These are phyloP conservation scores for Archaeoteleia sp. DNA, from an alignment of 2,888 invertebrate species.

Conservation along the genomic window DNA sequence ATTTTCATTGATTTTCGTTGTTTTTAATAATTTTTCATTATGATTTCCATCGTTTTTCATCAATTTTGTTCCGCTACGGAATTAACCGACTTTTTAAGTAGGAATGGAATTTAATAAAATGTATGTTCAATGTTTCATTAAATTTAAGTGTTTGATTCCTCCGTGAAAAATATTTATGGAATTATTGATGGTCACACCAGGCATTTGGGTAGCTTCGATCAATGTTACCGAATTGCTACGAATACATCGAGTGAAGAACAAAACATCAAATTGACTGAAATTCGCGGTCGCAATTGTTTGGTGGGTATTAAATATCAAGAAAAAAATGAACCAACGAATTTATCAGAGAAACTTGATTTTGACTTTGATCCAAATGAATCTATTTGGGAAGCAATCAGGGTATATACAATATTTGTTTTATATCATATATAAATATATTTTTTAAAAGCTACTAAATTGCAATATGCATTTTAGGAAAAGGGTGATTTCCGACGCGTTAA, in stretches of 20 bases:
- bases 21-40: no score
- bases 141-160: conserved; percentile 65
- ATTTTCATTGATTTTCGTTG: no score
- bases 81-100: no score
- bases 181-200: conserved; percentile 62
- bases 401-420: conserved; percentile 1
- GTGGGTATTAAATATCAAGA: conserved; percentile 60
- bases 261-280: conserved; percentile 27
- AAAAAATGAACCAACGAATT: conserved; percentile 29
- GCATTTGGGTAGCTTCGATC: conserved; percentile 67
- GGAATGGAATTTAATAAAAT: background rate
- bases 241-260: conserved; percentile 29
- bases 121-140: no score
- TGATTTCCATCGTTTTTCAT: no score
- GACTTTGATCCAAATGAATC: conserved; percentile 61
- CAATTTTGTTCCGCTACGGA: background rate
- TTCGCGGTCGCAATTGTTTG: conserved; percentile 62
- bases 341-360: conserved; percentile 42
- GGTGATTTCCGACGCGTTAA: conserved; percentile 60
- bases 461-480: conserved; percentile 56
- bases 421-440: background rate
- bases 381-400: no score
- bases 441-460: background rate
- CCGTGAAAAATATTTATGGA: conserved; percentile 65
- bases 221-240: conserved; percentile 60